Percentiles rank a stretch among this genome's conserved stretches.
Conservation (phyloP, 2,888 invertebrate genomes). For the Tiphia femorata region DNA sequence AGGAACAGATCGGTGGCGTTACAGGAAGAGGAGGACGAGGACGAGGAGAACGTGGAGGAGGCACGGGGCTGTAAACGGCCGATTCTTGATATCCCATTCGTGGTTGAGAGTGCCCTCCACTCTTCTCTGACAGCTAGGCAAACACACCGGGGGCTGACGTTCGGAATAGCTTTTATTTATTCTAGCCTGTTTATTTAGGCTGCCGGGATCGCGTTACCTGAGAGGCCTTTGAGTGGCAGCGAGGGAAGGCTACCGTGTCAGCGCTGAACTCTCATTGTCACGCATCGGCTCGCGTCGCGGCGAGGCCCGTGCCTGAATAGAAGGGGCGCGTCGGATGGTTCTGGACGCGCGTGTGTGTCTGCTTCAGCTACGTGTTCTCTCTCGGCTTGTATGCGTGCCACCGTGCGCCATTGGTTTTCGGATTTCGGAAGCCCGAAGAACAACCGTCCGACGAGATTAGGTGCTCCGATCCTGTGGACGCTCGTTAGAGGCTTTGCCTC, state of each 20-base stretch:
- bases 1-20: conserved; percentile 5
- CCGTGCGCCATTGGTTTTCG: neutral
- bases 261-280: conserved; percentile 51
- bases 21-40: conserved; percentile 21
- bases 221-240: conserved; percentile 56
- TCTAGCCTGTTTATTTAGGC: conserved; percentile 67
- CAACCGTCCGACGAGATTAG: no score
- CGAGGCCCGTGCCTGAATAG: conserved; percentile 1
- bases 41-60: conserved; percentile 29
- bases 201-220: conserved; percentile 65
- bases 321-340: neutral
- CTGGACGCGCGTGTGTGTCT: neutral
- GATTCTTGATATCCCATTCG: conserved; percentile 62
- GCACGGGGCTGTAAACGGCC: conserved; percentile 48
- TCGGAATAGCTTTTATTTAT: conserved; percentile 66
- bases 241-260: conserved; percentile 53
- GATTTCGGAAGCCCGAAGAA: no score
- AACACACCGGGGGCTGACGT: conserved; percentile 61
- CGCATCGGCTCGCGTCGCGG: conserved; percentile 37
- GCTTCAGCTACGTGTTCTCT: neutral
- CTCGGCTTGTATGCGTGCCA: neutral
- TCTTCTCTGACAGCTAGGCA: conserved; percentile 64
- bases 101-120: conserved; percentile 46
- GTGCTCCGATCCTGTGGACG: no score
- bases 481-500: no score